Percentiles rank a stretch among this genome's conserved stretches.
Conservation (phyloP, 2,888 invertebrate genomes). For the Watsonalla cultraria region DNA sequence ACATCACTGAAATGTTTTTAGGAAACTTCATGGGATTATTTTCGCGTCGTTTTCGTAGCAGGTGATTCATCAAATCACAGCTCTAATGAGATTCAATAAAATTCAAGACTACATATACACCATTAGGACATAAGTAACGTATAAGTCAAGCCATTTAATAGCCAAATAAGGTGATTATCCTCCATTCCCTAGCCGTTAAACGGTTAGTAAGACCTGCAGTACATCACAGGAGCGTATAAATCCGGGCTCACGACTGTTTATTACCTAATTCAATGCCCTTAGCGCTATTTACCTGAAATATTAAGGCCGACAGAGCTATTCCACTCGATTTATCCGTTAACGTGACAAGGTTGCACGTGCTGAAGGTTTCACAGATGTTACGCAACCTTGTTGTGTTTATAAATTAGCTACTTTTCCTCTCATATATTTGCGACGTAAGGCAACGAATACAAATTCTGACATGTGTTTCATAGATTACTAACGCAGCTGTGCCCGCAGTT, state of each 20-base stretch:
- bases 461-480: too few relatives aligned
- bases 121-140: neutral
- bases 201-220: neutral
- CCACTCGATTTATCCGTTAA: slow-evolving; percentile 9
- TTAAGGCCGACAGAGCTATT: slow-evolving; percentile 6
- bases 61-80: too few relatives aligned
- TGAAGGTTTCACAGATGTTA: neutral
- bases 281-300: slow-evolving; percentile 12
- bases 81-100: too few relatives aligned
- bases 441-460: too few relatives aligned
- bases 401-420: neutral
- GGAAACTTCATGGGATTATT: too few relatives aligned
- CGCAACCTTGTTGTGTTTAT: neutral
- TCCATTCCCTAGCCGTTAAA: neutral
- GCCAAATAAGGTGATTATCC: neutral
- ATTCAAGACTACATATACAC: neutral
- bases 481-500: neutral
- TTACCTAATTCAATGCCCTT: neutral
- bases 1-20: too few relatives aligned
- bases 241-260: neutral
- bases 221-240: neutral
- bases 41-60: too few relatives aligned
- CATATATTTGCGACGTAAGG: neutral
- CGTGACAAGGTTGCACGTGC: slow-evolving; percentile 1
- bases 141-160: neutral